phyloP scores from a whole-genome alignment of 1,140 invertebrate species.

The Eupeodes corollae region DNA sequence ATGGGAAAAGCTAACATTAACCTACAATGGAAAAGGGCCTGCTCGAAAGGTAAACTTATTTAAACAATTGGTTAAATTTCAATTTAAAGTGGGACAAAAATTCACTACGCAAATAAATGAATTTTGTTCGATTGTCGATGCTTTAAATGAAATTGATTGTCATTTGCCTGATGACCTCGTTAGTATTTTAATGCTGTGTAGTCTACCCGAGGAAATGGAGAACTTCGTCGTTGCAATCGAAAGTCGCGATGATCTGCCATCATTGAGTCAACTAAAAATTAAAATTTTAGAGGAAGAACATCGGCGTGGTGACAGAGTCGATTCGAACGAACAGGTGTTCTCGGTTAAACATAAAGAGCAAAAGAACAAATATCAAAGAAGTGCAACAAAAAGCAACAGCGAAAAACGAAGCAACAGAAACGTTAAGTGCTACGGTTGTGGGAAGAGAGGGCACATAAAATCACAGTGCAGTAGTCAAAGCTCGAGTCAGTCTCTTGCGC shows the following conservation, averaged over 20 bases:
- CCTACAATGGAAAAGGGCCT: slow-evolving; percentile 4
- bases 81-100: slow-evolving; percentile 2
- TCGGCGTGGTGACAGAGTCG: slow-evolving; percentile 1
- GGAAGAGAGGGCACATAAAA: too few relatives aligned
- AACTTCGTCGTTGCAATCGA: slow-evolving; percentile 7
- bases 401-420: too few relatives aligned
- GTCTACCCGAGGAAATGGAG: slow-evolving; percentile 7
- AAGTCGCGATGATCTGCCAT: slow-evolving; percentile 4
- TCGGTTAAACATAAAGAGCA: too few relatives aligned
- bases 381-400: too few relatives aligned
- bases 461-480: too few relatives aligned
- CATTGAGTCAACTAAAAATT: slow-evolving; percentile 1
- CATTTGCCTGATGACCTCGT: slow-evolving; percentile 4
- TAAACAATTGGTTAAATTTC: slow-evolving; percentile 5
- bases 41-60: slow-evolving; percentile 6
- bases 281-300: slow-evolving; percentile 7
- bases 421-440: too few relatives aligned
- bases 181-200: slow-evolving; percentile 1
- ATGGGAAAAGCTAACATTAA: background rate
- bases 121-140: too few relatives aligned
- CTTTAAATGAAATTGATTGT: too few relatives aligned
- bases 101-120: slow-evolving; percentile 3
- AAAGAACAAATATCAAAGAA: too few relatives aligned
- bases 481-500: too few relatives aligned
- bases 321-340: too few relatives aligned